Evolutionary conservation across 2,113 vertebrate genomes (phyloP).

Genomic region (Natator depressus): DNA sequence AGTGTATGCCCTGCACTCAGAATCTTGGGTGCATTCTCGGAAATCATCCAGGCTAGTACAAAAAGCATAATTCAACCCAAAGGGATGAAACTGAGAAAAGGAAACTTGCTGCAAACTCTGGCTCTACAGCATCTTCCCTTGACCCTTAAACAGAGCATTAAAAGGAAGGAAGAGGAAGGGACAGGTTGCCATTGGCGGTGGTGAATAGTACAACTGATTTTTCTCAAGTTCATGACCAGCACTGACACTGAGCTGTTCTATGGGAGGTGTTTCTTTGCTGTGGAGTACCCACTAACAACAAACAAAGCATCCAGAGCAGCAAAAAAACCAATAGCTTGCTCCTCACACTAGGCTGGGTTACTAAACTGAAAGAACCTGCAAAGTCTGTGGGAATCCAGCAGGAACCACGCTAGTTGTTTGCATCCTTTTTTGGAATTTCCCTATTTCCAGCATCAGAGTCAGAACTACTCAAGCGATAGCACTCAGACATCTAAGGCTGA

Average conservation of each 20-base stretch:
- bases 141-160: slow-evolving; percentile 1
- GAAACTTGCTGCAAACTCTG: slow-evolving; percentile 21
- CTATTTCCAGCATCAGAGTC: slow-evolving; percentile 46
- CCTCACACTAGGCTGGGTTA: not conserved
- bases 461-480: slow-evolving; percentile 44
- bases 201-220: not conserved
- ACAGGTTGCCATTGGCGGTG: not conserved
- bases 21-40: not conserved
- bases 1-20: not conserved
- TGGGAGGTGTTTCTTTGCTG: not conserved
- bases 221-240: not conserved
- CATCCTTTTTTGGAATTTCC: slow-evolving; percentile 29
- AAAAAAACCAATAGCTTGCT: not conserved
- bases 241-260: not conserved
- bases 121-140: not conserved
- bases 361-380: not conserved
- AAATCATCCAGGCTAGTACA: not conserved
- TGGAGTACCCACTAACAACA: not conserved
- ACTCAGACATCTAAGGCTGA: not conserved
- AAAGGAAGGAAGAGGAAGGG: slow-evolving; percentile 32
- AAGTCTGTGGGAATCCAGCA: slow-evolving; percentile 23
- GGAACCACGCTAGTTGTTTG: slow-evolving; percentile 20
- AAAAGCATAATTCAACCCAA: not conserved
- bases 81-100: not conserved
- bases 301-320: not conserved